phyloP scores from a whole-genome alignment of 2,888 invertebrate species.

The Minunthozetes semirufus region DNA sequence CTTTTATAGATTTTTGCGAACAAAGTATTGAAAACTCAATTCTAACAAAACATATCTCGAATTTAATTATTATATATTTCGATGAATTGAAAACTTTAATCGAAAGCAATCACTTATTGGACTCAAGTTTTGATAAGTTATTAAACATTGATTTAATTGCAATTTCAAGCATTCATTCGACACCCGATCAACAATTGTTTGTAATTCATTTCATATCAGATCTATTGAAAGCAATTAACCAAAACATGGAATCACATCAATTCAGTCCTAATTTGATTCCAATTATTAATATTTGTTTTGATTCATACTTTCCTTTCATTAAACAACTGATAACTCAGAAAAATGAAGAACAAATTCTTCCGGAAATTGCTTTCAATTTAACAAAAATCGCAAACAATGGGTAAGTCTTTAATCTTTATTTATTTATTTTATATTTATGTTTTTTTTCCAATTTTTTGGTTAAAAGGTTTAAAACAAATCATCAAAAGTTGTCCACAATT shows the following conservation, averaged over 20 bases:
- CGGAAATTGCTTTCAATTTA: slow-evolving; percentile 11
- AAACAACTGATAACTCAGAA: neutral
- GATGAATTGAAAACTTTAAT: slow-evolving; percentile 1
- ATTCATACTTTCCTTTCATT: neutral
- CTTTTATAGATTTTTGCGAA: neutral
- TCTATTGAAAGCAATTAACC: neutral
- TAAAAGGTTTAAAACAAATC: neutral
- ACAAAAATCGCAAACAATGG: neutral
- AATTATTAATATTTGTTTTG: neutral
- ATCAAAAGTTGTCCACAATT: neutral
- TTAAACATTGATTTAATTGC: neutral
- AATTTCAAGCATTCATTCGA: neutral
- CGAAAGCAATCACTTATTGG: neutral
- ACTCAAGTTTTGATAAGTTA: neutral
- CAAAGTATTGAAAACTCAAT: neutral
- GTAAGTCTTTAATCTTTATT: neutral
- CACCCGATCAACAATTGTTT: neutral
- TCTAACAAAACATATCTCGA: neutral
- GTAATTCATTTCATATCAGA: neutral
- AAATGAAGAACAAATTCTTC: neutral
- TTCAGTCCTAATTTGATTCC: neutral
- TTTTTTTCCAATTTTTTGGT: neutral
- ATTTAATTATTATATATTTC: neutral
- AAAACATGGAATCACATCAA: neutral
- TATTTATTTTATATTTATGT: neutral